Base-by-base conservation (phyloP, 2,888 invertebrate species). In the Drosophila buzzatii region DNA sequence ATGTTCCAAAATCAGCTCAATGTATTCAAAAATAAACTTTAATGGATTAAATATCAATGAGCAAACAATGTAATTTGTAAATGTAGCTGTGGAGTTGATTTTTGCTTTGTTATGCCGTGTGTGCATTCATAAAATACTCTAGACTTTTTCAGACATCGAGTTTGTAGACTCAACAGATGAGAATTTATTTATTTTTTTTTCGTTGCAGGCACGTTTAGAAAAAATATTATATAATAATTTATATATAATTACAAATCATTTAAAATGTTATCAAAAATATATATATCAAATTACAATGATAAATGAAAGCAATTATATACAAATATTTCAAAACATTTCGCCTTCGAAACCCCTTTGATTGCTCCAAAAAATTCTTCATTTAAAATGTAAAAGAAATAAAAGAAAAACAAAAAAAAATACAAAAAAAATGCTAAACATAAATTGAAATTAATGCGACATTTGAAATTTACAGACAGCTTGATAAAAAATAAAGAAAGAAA, bases 391-490 rank as follows among this genome's bases (percentile, higher is more conserved):
- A 57, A 41, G 51, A 52, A 18, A 47, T 16, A 16, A 37, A n/a
- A 27, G 59, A 12, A 8, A 20, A 5, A 23, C 16, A n/a, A 37
- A 14, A 33, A 66, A 12, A 8, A 20, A 5, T 14, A 23, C 12
- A 8, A 23, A 3, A 3, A n/a, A 51, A 57, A 52, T 52, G 27
- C 27, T 52, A 42, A 67, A 47, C 45, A 42, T 37, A 58, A 64
- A 69, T 70, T 73, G 5, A 73, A 82, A 82, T 73, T 67, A 76
- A 85, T 85, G 76, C 60, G 49, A 56, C 70, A 63, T 57, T 58
- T 67, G 55, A 51, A 64, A 59, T 65, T 61, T 63, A 44, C 49
- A 59, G 66, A 78, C 74, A 81, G 53, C 45, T 51, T 41, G 23
- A 42, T 42, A 20, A 18, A 49, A 31, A 37, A 49, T n/a, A n/a